Percentiles rank a stretch among this genome's conserved stretches.
phyloP scores from a whole-genome alignment of 2,888 invertebrate genomes.

The Strigamia crassipes region DNA sequence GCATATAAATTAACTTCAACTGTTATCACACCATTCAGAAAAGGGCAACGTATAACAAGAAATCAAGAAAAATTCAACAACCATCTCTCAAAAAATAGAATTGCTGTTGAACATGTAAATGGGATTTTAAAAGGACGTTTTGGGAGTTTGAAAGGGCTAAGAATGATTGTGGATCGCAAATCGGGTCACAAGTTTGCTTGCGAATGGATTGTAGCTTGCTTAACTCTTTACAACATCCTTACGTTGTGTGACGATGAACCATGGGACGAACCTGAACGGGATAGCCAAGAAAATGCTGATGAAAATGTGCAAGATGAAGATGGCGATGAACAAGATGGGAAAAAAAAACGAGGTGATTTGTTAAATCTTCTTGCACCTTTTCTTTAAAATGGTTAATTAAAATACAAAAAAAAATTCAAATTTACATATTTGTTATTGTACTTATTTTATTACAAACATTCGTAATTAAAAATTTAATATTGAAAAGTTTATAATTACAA shows the following conservation, averaged over 20 bases:
- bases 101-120: too few species aligned
- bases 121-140: too few species aligned
- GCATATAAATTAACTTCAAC: slow-evolving; percentile 6
- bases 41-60: background rate
- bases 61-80: background rate
- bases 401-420: too few species aligned
- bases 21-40: background rate
- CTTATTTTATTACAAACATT: too few species aligned
- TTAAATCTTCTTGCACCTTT: background rate
- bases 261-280: background rate
- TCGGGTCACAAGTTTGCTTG: background rate
- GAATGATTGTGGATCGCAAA: background rate
- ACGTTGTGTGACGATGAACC: background rate
- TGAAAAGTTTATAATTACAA: too few species aligned
- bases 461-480: too few species aligned
- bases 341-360: background rate
- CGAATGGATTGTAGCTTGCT: slow-evolving; percentile 2
- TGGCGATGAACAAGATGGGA: background rate
- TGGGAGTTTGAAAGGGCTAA: background rate
- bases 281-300: background rate
- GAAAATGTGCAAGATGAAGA: background rate
- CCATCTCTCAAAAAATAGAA: too few species aligned
- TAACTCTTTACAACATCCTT: background rate
- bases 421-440: too few species aligned
- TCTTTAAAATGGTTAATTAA: too few species aligned